Evolutionary conservation across 2,888 invertebrate species (phyloP), one percentile per base, ranked within the genome.

Genomic region (Heliconius sara): DNA sequence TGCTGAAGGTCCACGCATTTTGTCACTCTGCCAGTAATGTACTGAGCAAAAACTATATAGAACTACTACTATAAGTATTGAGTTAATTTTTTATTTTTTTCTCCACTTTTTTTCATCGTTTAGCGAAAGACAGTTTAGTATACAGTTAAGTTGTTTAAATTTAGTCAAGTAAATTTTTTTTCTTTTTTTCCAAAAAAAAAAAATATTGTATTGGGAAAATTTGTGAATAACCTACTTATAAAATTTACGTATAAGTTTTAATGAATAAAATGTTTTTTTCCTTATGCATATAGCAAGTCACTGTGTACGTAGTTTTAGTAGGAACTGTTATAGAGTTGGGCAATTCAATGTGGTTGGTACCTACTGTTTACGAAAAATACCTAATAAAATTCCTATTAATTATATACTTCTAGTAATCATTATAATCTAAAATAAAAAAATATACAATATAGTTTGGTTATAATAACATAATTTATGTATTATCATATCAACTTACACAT

Each of bases 1-100:
- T 82, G 79, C 85, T 78, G 82, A 83, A 83, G 81, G 82, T 81
- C 79, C 85, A 87, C 80, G 78, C 78, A 84, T 85, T 85, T 80
- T 86, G 86, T 83, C 83, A 83, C 80, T 77, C 77, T 89, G 89
- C 89, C 89, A 89, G 84, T 78, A 72, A 82, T 80, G 79, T 82
- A 79, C 75, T 66, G 77, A 80, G 77, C 80, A 76, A 72, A 65
- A 77, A 83, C 60, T 77, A 65, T 70, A 80, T 7, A 27, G 34
- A 63, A 47, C 60, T 6, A 77, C 76, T 12, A 74, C 73, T 22
- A 19, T 77, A 57, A 68, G 30, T 63, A 27, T 30, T 6, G 22
- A n/a, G 19, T 47, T 19, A 19, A 6, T 19, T 47, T 43, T 47
- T 52, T 47, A 16, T 19, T 52, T 47, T 47, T 5, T 3, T 52